phyloP scores from a whole-genome alignment of 1,140 invertebrate species.

The Pygmarrhopalites habei region DNA sequence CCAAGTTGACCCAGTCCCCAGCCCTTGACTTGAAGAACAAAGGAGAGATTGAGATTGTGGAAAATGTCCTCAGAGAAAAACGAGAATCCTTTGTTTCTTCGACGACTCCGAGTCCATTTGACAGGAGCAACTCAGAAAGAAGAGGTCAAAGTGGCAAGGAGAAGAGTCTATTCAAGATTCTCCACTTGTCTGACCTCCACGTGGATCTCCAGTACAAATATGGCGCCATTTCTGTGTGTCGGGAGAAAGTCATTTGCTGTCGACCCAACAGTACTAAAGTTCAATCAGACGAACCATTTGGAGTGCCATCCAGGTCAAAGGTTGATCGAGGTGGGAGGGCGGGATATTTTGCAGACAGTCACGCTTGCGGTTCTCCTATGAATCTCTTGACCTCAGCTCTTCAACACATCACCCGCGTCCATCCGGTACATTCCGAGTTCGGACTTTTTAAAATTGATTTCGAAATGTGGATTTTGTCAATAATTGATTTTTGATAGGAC shows the following conservation, averaged over 20 bases:
- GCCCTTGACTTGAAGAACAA: too few relatives aligned
- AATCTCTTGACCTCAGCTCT: constrained; percentile 55
- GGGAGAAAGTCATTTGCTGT: constrained; percentile 22
- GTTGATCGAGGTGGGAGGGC: constrained; percentile 48
- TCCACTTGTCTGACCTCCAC: constrained; percentile 74
- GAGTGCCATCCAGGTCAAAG: too few relatives aligned
- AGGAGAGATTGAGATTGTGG: too few relatives aligned
- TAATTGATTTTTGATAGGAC: too few relatives aligned
- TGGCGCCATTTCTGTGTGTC: constrained; percentile 59
- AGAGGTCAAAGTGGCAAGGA: too few relatives aligned
- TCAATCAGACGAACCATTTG: constrained; percentile 29
- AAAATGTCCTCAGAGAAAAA: too few relatives aligned
- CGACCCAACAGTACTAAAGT: too few relatives aligned
- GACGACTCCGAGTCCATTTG: too few relatives aligned
- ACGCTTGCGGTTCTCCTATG: constrained; percentile 63
- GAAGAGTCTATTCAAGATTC: constrained; percentile 54
- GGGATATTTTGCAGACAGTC: constrained; percentile 71
- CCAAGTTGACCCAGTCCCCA: not conserved
- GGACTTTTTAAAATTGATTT: too few relatives aligned
- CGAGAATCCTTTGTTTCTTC: too few relatives aligned
- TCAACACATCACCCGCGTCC: constrained; percentile 40
- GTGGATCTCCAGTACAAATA: constrained; percentile 64
- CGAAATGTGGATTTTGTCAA: too few relatives aligned
- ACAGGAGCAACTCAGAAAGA: too few relatives aligned
- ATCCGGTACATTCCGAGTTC: not conserved